These are phyloP conservation scores for Lepidonotus clava DNA, from an alignment of 2,888 invertebrate species.

Conservation along the genomic window DNA sequence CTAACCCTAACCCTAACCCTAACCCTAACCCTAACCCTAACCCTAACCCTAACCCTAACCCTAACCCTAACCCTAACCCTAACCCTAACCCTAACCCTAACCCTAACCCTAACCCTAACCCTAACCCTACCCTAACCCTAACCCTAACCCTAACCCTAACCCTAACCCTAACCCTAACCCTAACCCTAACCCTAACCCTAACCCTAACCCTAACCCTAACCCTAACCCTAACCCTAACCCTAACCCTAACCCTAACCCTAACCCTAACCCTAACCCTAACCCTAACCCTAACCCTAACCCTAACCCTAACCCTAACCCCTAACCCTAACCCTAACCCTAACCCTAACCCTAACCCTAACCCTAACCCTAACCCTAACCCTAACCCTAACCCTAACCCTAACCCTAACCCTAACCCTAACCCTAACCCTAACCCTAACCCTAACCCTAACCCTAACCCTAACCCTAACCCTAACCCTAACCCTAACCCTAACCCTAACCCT, in stretches of 20 bases:
- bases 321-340: slow-evolving; percentile 61
- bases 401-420: slow-evolving; percentile 31
- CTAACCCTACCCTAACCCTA: slow-evolving; percentile 32
- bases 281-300: slow-evolving; percentile 60
- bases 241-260: slow-evolving; percentile 62
- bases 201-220: slow-evolving; percentile 58
- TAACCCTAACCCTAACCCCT: slow-evolving; percentile 57
- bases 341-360: slow-evolving; percentile 60
- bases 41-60: slow-evolving; percentile 45
- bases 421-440: slow-evolving; percentile 16
- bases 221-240: slow-evolving; percentile 60
- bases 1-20: slow-evolving; percentile 60
- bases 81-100: slow-evolving; percentile 54
- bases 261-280: slow-evolving; percentile 62
- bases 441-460: slow-evolving; percentile 32
- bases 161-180: slow-evolving; percentile 44
- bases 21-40: slow-evolving; percentile 60
- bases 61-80: slow-evolving; percentile 57
- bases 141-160: slow-evolving; percentile 42
- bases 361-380: slow-evolving; percentile 58
- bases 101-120: slow-evolving; percentile 51
- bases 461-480: slow-evolving; percentile 35
- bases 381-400: slow-evolving; percentile 56
- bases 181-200: slow-evolving; percentile 61
- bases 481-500: slow-evolving; percentile 40